Evolutionary conservation across 2,888 invertebrate species (phyloP).

Genomic region (Chymomyza amoena): DNA sequence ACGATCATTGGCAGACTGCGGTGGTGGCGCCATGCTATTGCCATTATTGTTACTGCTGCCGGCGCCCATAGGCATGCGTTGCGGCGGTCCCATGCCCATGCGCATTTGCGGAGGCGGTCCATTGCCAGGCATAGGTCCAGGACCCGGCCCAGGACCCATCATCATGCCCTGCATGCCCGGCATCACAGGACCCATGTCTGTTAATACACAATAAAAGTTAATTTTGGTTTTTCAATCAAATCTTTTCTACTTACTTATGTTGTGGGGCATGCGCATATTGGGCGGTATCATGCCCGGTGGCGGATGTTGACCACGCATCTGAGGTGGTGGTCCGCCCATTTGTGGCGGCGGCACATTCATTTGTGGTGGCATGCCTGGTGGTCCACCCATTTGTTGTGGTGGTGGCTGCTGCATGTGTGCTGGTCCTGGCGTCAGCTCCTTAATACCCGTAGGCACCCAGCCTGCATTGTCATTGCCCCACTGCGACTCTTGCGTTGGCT

Average conservation of each 20-base stretch:
- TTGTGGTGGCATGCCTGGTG: constrained; percentile 74
- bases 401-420: constrained; percentile 68
- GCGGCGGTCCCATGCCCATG: constrained; percentile 72
- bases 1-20: constrained; percentile 9
- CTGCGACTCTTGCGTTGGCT: constrained; percentile 87
- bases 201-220: background rate
- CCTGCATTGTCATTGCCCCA: constrained; percentile 82
- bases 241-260: constrained; percentile 56
- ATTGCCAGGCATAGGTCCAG: constrained; percentile 39
- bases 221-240: background rate
- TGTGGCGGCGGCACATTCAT: constrained; percentile 66
- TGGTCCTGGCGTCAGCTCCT: constrained; percentile 84
- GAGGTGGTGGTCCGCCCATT: constrained; percentile 57
- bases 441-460: constrained; percentile 85
- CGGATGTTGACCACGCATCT: constrained; percentile 43
- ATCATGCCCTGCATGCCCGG: constrained; percentile 67
- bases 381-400: constrained; percentile 73
- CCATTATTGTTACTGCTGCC: constrained; percentile 30
- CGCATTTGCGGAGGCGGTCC: constrained; percentile 55
- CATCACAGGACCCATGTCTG: constrained; percentile 69
- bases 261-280: constrained; percentile 57
- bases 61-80: constrained; percentile 53
- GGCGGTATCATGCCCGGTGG: constrained; percentile 67
- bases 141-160: constrained; percentile 49
- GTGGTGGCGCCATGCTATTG: constrained; percentile 30